phyloP scores from a whole-genome alignment of 2,888 invertebrate species.

The Steinernema hermaphroditum region DNA sequence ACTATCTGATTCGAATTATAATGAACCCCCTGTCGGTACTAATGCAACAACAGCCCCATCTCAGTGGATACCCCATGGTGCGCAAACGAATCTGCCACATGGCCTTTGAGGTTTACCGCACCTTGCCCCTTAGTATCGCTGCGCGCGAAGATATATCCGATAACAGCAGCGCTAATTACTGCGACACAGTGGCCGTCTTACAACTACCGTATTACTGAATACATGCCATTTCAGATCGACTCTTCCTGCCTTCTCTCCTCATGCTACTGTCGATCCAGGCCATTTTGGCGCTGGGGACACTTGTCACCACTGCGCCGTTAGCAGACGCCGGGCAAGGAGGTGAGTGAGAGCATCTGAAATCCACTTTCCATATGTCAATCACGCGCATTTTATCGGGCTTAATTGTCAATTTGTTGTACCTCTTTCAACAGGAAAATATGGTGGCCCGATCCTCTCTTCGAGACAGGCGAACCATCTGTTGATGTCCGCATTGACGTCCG shows the following conservation, averaged over 20 bases:
- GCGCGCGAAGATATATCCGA: constrained; percentile 31
- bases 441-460: not conserved
- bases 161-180: constrained; percentile 29
- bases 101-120: constrained; percentile 21
- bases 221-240: constrained; percentile 6
- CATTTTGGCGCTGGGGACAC: constrained; percentile 24
- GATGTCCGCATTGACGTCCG: not conserved
- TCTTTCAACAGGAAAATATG: not conserved
- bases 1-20: too few species aligned
- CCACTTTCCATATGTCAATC: constrained; percentile 30
- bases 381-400: not conserved
- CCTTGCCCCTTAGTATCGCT: constrained; percentile 21
- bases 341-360: constrained; percentile 22
- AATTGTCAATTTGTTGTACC: constrained; percentile 23
- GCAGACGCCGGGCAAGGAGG: constrained; percentile 29
- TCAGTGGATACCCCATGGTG: not conserved
- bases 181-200: not conserved
- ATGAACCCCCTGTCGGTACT: not conserved
- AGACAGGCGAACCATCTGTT: not conserved
- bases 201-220: constrained; percentile 11
- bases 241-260: not conserved
- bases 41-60: not conserved
- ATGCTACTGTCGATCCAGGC: constrained; percentile 8
- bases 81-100: constrained; percentile 29
- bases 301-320: constrained; percentile 19